phyloP scores from a whole-genome alignment of 2,888 invertebrate species.

The Eupithecia insigniata region DNA sequence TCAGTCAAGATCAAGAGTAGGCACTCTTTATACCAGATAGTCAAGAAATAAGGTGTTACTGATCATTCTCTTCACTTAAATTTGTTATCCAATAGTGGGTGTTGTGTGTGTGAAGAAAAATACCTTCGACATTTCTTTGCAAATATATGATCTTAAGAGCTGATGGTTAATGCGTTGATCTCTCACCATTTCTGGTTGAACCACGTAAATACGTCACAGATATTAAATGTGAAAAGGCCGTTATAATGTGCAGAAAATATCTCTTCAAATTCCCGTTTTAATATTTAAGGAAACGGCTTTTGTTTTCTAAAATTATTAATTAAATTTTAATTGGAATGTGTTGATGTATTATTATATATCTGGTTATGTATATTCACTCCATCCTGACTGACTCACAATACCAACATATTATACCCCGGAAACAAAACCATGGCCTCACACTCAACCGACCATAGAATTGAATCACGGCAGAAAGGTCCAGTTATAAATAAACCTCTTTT shows the following conservation, averaged over 20 bases:
- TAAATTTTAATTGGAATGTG: not conserved
- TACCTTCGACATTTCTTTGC: no score
- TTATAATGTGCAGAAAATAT: not conserved
- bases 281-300: not conserved
- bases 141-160: not conserved
- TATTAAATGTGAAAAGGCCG: not conserved
- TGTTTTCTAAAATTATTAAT: not conserved
- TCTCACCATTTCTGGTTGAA: not conserved
- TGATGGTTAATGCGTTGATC: not conserved
- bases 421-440: conserved; percentile 35
- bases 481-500: conserved; percentile 37
- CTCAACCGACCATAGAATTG: conserved; percentile 36
- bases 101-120: no score
- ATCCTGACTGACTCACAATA: not conserved
- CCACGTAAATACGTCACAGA: not conserved
- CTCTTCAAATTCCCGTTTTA: not conserved
- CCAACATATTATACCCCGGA: not conserved
- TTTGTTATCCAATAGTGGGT: no score
- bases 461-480: conserved; percentile 32
- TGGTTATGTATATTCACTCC: no score
- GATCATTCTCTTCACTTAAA: no score
- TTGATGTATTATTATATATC: no score
- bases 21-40: no score
- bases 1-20: not conserved
- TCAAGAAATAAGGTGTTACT: no score